Evolutionary conservation across 2,888 invertebrate species (phyloP).

Genomic region (Cyclophora punctaria): DNA sequence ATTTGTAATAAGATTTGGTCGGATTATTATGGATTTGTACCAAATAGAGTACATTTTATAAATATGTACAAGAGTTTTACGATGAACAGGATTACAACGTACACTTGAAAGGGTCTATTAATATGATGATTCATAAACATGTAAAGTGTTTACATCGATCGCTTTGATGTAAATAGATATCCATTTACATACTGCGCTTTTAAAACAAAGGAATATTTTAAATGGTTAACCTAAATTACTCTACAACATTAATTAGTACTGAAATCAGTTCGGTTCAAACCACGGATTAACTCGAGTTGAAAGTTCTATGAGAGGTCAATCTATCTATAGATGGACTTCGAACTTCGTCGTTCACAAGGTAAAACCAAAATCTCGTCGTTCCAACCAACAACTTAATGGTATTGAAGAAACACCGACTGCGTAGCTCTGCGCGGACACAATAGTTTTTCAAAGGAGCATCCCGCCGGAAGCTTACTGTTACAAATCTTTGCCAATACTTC

Average conservation of each 20-base stretch:
- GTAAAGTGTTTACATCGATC: too few relatives aligned
- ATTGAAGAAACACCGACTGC: conserved; percentile 37
- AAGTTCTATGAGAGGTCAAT: conserved; percentile 28
- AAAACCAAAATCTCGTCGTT: conserved; percentile 34
- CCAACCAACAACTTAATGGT: conserved; percentile 33
- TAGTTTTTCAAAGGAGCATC: conserved; percentile 12
- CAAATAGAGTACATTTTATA: conserved; percentile 10
- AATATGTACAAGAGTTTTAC: neutral
- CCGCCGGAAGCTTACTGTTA: conserved; percentile 8
- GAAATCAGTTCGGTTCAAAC: conserved; percentile 23
- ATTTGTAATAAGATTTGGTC: conserved; percentile 37
- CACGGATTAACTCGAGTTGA: conserved; percentile 38
- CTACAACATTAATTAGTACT: too few relatives aligned
- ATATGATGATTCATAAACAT: too few relatives aligned
- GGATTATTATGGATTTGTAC: conserved; percentile 21
- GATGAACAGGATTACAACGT: neutral
- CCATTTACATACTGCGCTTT: too few relatives aligned
- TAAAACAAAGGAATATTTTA: too few relatives aligned
- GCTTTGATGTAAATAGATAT: too few relatives aligned
- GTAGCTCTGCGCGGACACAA: conserved; percentile 10
- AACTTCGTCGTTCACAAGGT: conserved; percentile 36
- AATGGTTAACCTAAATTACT: too few relatives aligned
- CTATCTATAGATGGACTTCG: conserved; percentile 20
- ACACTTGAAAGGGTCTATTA: too few relatives aligned
- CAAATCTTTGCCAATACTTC: conserved; percentile 12